Conservation (phyloP, 2,797 vertebrate species). For the Borostomias antarcticus region DNA sequence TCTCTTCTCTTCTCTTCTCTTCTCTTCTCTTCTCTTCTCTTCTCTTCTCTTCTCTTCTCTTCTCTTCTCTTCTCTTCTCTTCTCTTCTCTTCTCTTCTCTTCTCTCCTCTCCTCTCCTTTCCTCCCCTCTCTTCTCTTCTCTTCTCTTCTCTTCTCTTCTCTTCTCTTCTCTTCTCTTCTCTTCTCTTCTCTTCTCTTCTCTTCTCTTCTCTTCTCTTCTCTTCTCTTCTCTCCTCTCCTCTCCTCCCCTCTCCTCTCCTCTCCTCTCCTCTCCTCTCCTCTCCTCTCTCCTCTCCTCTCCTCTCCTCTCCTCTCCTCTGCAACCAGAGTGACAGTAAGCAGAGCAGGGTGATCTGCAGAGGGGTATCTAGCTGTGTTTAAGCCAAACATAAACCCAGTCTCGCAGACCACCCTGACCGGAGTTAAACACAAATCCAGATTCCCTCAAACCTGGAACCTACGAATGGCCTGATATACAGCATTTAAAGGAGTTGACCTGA, state of each 20-base stretch:
- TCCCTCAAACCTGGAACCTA: constrained; percentile 20
- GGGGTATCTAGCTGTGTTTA: constrained; percentile 48
- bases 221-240: background rate
- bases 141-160: too few relatives aligned
- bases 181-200: background rate
- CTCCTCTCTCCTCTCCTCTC: background rate
- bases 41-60: too few relatives aligned
- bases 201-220: background rate
- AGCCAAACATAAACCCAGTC: constrained; percentile 57
- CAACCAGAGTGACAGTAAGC: constrained; percentile 47
- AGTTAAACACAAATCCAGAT: constrained; percentile 56
- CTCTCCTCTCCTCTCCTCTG: constrained; percentile 20
- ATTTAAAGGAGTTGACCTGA: background rate
- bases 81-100: too few relatives aligned
- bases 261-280: background rate
- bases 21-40: too few relatives aligned
- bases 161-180: too few relatives aligned
- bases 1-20: too few relatives aligned
- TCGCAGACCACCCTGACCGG: constrained; percentile 62
- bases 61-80: too few relatives aligned
- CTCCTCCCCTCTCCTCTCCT: background rate
- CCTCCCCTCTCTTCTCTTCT: too few relatives aligned
- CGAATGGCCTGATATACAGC: background rate
- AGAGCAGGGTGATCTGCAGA: constrained; percentile 39
- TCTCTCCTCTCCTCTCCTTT: too few relatives aligned